Conservation (phyloP, 2,888 invertebrate genomes). For the Xanthorhoe designata region DNA sequence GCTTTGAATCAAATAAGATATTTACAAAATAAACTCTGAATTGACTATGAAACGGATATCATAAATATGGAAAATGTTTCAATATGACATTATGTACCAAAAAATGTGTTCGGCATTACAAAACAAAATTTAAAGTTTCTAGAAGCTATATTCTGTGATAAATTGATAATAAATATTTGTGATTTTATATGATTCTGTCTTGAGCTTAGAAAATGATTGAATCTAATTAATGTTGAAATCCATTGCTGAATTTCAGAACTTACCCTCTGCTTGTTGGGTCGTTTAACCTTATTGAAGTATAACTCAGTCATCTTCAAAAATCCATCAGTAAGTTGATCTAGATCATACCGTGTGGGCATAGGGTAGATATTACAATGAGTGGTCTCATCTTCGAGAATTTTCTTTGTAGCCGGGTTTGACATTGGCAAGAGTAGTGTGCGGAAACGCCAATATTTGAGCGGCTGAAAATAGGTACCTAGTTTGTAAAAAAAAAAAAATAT, state of each 20-base stretch:
- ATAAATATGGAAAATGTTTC: background rate
- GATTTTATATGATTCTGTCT: background rate
- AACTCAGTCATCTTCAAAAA: conserved; percentile 94
- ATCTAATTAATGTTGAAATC: background rate
- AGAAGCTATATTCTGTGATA: conserved; percentile 4
- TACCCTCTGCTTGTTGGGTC: conserved; percentile 93
- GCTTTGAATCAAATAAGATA: conserved; percentile 17
- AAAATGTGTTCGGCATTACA: conserved; percentile 7
- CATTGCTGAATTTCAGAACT: conserved; percentile 59
- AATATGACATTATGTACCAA: background rate
- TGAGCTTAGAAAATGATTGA: background rate
- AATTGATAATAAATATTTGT: background rate
- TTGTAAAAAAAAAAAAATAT: background rate
- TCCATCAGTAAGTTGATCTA: conserved; percentile 89
- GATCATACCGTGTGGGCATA: conserved; percentile 85
- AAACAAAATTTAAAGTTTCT: conserved; percentile 6
- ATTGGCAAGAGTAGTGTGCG: conserved; percentile 95
- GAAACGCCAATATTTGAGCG: conserved; percentile 96
- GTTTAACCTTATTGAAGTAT: conserved; percentile 95
- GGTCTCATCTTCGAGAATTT: conserved; percentile 90
- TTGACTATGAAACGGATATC: conserved; percentile 3
- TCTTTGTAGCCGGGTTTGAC: conserved; percentile 91
- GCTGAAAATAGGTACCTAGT: conserved; percentile 71
- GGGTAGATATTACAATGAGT: conserved; percentile 94
- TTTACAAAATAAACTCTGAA: conserved; percentile 9